Base-by-base conservation (phyloP, 2,888 invertebrate genomes). In the Ophion slaviceki region DNA sequence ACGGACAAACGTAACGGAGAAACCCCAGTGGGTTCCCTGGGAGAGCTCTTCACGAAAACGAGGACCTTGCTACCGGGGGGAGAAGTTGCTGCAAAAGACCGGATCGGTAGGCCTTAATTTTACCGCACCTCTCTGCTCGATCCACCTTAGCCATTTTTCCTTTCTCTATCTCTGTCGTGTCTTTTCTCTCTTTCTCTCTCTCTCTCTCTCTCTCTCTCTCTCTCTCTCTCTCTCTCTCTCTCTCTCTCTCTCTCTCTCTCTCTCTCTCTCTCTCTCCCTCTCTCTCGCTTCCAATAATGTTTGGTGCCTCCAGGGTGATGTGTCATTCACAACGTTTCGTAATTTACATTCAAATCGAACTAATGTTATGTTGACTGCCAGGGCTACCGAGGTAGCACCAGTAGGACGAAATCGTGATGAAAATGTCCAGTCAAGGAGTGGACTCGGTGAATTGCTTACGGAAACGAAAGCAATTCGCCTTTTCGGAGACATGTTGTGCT, bases 1-100 rank as follows among this genome's bases (percentile, higher is more conserved):
- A 80, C 80, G 80, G 71, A 82, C 82, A 77, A 86, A 86, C 80
- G 83, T 83, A 86, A 86, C 83, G 86, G 86, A 78, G 86, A 82
- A 85, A 72, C 80, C 85, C 80, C 80, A 80, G 72, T 64, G 80
- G 76, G 75, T 76, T 79, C 62, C 76, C 79, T 71, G 81, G 57
- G 78, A 80, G 84, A 59, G 20, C 74, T 67, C 85, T 80, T 71
- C 76, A 64, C 76, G 76, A 86, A 80, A 82, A 80, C 82, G 66
- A 85, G 79, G 75, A 85, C 59, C 85, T 71, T 79, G 79, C 79
- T 79, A 79, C 79, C 71, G 79, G 79, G 61, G 78, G 70, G 77
- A 78, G 77, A 78, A 78, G 61, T 61, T 61, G 78, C 61, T 82
- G 76, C 64, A 61, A 68, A 72, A 76, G 79, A 85, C 76, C 82